Conservation (phyloP, 1,140 invertebrate species). For the Sinella curviseta region DNA sequence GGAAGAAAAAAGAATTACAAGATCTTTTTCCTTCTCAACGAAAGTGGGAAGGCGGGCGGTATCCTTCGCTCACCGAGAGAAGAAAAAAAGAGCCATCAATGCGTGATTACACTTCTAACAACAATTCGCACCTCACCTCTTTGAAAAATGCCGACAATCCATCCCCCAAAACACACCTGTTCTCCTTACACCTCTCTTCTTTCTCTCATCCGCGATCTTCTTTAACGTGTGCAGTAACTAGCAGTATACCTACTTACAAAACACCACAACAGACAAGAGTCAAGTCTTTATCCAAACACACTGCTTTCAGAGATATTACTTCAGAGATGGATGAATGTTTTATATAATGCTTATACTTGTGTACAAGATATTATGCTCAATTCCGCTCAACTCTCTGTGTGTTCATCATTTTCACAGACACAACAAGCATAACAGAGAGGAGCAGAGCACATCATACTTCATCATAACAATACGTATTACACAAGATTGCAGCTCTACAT, state of each 20-base stretch:
- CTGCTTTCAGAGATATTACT: no score
- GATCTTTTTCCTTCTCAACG: conserved; percentile 21
- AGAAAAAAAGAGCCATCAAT: conserved; percentile 50
- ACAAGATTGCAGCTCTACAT: background rate
- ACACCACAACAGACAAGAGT: background rate
- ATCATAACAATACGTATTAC: background rate
- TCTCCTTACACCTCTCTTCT: conserved; percentile 22
- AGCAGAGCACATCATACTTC: background rate
- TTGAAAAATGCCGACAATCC: conserved; percentile 50
- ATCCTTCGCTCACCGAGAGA: conserved; percentile 37
- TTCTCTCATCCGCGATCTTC: conserved; percentile 2
- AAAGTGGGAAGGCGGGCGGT: conserved; percentile 41
- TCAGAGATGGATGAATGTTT: no score
- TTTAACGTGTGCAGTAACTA: background rate
- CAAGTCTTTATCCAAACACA: background rate
- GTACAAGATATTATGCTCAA: background rate
- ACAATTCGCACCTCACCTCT: conserved; percentile 51
- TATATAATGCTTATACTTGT: background rate
- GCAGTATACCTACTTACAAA: background rate
- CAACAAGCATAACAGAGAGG: background rate
- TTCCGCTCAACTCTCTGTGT: background rate
- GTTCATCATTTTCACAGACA: background rate
- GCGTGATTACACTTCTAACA: conserved; percentile 51
- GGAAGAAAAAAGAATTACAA: conserved; percentile 2
- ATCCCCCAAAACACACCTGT: conserved; percentile 48